Conservation (phyloP, 2,888 invertebrate genomes). For the Pyralis farinalis region DNA sequence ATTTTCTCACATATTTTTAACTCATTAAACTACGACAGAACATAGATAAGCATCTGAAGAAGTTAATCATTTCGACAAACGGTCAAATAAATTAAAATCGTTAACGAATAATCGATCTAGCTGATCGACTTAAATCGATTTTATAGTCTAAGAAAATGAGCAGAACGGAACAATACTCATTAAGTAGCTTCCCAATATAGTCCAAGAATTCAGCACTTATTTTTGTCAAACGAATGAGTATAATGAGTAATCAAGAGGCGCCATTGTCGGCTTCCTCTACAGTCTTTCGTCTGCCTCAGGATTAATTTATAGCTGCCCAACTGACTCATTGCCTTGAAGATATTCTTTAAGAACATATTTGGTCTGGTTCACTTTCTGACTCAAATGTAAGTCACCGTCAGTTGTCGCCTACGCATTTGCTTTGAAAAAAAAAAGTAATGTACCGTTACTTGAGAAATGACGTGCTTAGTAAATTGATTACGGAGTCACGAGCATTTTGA, state of each 20-base stretch:
- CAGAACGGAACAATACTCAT: background rate
- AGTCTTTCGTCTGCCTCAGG: constrained; percentile 26
- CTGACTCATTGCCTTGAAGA: constrained; percentile 43
- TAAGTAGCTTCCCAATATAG: background rate
- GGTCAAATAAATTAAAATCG: too few species aligned
- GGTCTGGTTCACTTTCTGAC: constrained; percentile 29
- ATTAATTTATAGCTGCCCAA: constrained; percentile 38
- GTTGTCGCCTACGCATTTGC: constrained; percentile 11
- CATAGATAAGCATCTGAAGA: too few species aligned
- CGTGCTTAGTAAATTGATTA: background rate
- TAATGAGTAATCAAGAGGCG: constrained; percentile 47
- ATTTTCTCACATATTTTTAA: too few species aligned
- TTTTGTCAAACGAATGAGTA: constrained; percentile 15
- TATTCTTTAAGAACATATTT: constrained; percentile 38
- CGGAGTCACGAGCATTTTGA: background rate
- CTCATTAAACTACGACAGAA: too few species aligned
- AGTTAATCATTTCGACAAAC: too few species aligned
- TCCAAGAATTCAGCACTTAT: constrained; percentile 5
- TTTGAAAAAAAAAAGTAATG: background rate
- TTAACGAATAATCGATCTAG: too few species aligned
- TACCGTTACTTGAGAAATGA: constrained; percentile 3
- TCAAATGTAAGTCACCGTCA: constrained; percentile 26
- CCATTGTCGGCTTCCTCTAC: constrained; percentile 13
- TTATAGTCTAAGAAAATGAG: too few species aligned
- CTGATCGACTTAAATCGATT: too few species aligned